Evolutionary conservation across 1,140 invertebrate species (phyloP), one percentile per base, ranked within the genome.

Genomic region (Grapholita molesta): DNA sequence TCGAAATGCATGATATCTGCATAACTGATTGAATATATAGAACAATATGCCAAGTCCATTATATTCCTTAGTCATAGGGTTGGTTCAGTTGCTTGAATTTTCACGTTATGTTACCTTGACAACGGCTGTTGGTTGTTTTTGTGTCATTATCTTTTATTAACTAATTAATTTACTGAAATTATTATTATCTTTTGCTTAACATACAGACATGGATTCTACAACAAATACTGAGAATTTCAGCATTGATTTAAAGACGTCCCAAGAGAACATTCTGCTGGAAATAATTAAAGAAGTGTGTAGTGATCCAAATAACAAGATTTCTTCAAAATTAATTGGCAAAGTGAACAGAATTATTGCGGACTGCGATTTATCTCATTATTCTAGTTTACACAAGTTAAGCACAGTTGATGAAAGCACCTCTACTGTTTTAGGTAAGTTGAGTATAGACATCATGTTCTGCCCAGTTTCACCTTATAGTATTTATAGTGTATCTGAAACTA

Each of bases 261-360:
- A 88, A 78, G 83, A 91, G 55, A 86, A 84, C 69, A 75, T 86
- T 25, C 73, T 90, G 12, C 73, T 91, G 28, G 82, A 85, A 64
- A 82, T 91, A 25, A 85, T 91, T 11, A 88, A 85, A 70, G 85
- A 90, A 70, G 30, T 87, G 15, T 85, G 82, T 48, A 68, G 72
- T 53, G 82, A 84, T 65, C 24, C 77, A 23, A 79, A 78, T 30
- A 76, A 68, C 38, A 82, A 80, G 69, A 33, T 91, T 24, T 80
- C 86, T 2, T 18, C 74, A 3, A 89, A 86, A 67, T 18, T 89
- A 8, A 77, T 71, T 9, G 84, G 77, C 18, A 91, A 90, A 86
- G 79, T 91, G 8, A 85, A 82, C 9, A 82, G 78, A 64, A 90
- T 91, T n/a, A 89, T 91, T 38, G 83, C 86, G 3, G 88, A 89